Conservation (phyloP, 2,888 invertebrate genomes). For the Leucophenga maculata region DNA sequence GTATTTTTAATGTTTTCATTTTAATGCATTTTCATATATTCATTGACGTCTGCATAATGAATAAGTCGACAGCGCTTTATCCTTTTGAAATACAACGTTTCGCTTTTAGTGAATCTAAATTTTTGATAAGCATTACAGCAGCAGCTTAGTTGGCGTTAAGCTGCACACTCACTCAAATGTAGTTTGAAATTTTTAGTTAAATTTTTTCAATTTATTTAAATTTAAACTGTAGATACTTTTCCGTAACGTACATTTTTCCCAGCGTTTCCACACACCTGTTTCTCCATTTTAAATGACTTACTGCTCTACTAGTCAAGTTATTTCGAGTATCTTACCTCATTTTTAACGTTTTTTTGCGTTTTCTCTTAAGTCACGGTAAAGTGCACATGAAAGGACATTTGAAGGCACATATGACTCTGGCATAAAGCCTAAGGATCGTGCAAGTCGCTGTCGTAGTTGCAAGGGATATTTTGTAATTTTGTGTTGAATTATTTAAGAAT, state of each 20-base stretch:
- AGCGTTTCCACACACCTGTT: slow-evolving; percentile 9
- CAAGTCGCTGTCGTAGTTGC: neutral
- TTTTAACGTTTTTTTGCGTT: slow-evolving; percentile 55
- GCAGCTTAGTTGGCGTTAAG: no score
- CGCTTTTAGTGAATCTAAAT: slow-evolving; percentile 9
- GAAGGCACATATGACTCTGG: slow-evolving; percentile 1
- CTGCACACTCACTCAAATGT: no score
- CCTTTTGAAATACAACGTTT: slow-evolving; percentile 9
- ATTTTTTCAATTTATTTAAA: neutral
- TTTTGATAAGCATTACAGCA: neutral
- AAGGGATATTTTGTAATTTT: neutral
- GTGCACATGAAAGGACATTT: neutral
- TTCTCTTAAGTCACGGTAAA: slow-evolving; percentile 47
- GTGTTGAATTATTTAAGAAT: neutral
- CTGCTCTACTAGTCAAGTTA: neutral
- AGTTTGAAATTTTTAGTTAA: no score
- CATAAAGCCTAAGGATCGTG: neutral
- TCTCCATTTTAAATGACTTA: neutral
- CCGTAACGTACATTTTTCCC: neutral
- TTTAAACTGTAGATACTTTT: neutral
- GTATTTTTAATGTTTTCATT: slow-evolving; percentile 48
- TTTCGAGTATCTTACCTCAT: neutral
- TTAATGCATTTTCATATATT: slow-evolving; percentile 19
- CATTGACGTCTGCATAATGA: neutral
- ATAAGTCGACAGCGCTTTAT: slow-evolving; percentile 12